Evolutionary conservation across 2,888 invertebrate genomes (phyloP).

Genomic region (Diadromus collaris): DNA sequence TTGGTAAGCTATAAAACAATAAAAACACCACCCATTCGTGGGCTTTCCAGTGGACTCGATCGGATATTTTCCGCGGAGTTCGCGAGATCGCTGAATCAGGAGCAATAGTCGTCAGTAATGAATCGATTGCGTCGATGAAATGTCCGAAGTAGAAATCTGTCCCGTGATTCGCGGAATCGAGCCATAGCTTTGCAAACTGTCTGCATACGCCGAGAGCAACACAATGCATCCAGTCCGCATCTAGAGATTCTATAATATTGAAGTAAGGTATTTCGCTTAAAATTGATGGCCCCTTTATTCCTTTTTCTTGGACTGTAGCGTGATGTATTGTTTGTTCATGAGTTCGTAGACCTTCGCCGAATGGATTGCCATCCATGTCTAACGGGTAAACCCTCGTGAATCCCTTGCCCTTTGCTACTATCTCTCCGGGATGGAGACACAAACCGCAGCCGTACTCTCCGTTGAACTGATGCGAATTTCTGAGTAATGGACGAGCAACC

Average conservation of each 20-base stretch:
- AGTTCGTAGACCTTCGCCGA: slow-evolving; percentile 42
- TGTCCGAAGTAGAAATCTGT: slow-evolving; percentile 41
- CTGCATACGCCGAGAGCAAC: slow-evolving; percentile 49
- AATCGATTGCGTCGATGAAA: slow-evolving; percentile 9
- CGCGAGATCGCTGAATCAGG: slow-evolving; percentile 13
- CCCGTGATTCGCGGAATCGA: slow-evolving; percentile 28
- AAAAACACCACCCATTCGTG: slow-evolving; percentile 17
- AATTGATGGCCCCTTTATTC: slow-evolving; percentile 46
- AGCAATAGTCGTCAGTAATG: not conserved
- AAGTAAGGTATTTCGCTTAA: slow-evolving; percentile 50
- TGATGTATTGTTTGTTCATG: slow-evolving; percentile 37
- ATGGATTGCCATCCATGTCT: slow-evolving; percentile 24
- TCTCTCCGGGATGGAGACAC: slow-evolving; percentile 49
- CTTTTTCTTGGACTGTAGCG: slow-evolving; percentile 29
- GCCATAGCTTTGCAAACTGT: slow-evolving; percentile 47
- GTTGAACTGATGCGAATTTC: slow-evolving; percentile 43
- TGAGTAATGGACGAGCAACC: slow-evolving; percentile 42
- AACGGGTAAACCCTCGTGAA: slow-evolving; percentile 32
- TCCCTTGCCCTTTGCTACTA: slow-evolving; percentile 43
- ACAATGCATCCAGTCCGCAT: slow-evolving; percentile 61
- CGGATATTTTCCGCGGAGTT: slow-evolving; percentile 29
- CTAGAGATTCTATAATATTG: slow-evolving; percentile 57
- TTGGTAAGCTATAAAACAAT: slow-evolving; percentile 23
- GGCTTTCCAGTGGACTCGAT: slow-evolving; percentile 39
- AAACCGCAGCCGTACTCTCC: slow-evolving; percentile 54